Evolutionary conservation across 2,888 invertebrate genomes (phyloP), one percentile per base, ranked within the genome.

Genomic region (Agonopterix heracliana): DNA sequence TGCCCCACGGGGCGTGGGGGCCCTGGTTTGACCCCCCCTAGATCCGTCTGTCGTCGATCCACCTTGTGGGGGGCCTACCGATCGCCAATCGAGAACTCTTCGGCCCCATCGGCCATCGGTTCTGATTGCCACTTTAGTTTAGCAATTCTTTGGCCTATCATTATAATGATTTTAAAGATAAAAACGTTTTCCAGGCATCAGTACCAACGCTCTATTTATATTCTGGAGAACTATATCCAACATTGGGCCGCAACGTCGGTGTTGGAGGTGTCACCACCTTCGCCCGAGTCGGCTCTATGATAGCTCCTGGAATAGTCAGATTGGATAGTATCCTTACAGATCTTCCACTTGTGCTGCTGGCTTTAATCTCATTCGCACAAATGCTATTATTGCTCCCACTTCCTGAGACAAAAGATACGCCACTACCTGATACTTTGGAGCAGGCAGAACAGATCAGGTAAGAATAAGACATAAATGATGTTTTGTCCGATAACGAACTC

Each of bases 201-300:
- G 74, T 88, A 52, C 84, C 89, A 47, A 80, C 92, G 0, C 78
- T 94, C 49, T 95, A 94, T 71, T 86, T 96, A 12, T 94, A 92
- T 69, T 92, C 94, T 9, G 93, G 94, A 0, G 95, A 96, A 76
- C 73, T 95, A 36, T 95, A 92, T 66, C 96, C 96, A 9, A 96
- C 95, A 0, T 89, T 93, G 11, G 90, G 94, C 2, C 87, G 96
- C 12, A 95, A 95, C 66, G 91, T 92, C 11, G 95, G 94, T 1
- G 90, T 95, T 45, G 94, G 95, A 9, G 89, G 91, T 1, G 93
- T 93, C 45, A 92, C 94, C 0, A 93, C 93, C 80, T 93, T 93
- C 61, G 93, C 94, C 1, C 89, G 95, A 54, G 78, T 95, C 44
- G 95, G 95, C n/a, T 94, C 95, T 0, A 93, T 95, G 90, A 61